These are phyloP conservation scores for Istiophorus platypterus DNA, from an alignment of 2,113 vertebrate genomes.

Conservation along the genomic window DNA sequence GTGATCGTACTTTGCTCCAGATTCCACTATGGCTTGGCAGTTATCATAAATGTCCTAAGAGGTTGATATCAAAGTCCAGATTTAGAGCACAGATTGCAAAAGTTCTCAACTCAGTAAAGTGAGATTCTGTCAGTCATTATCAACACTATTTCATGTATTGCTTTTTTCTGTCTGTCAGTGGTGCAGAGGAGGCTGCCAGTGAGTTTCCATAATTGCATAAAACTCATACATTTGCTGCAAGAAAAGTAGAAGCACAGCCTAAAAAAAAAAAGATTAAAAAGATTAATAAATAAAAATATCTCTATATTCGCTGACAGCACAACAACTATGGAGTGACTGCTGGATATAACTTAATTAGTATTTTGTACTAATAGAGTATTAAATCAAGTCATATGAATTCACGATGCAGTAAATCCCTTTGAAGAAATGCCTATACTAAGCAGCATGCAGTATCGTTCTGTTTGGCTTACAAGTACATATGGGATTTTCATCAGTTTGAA, in stretches of 20 bases:
- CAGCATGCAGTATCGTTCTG: neutral
- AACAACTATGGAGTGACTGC: neutral
- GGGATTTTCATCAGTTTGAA: neutral
- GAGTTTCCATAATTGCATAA: slow-evolving; percentile 36
- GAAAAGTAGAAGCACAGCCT: slow-evolving; percentile 1
- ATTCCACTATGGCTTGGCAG: slow-evolving; percentile 6
- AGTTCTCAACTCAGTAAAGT: slow-evolving; percentile 73
- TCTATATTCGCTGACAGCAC: slow-evolving; percentile 10
- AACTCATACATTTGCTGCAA: neutral
- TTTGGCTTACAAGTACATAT: neutral
- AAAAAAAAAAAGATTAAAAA: too few species aligned
- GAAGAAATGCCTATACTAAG: slow-evolving; percentile 5
- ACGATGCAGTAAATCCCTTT: slow-evolving; percentile 1
- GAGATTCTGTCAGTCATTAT: slow-evolving; percentile 67
- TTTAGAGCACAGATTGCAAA: slow-evolving; percentile 71
- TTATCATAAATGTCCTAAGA: slow-evolving; percentile 63
- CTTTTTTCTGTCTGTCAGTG: slow-evolving; percentile 45
- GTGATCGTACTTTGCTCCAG: slow-evolving; percentile 8
- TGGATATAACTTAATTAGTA: slow-evolving; percentile 15
- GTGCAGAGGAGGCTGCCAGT: slow-evolving; percentile 33
- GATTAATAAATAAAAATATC: slow-evolving; percentile 3
- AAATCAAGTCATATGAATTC: neutral
- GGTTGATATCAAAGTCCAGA: slow-evolving; percentile 69
- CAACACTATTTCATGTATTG: slow-evolving; percentile 49
- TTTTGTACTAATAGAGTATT: slow-evolving; percentile 3